Evolutionary conservation across 30 jellyfish, hydroid and myxozoan genomes (phyloP), one percentile per base, ranked within the genome.

Genomic region (Sanderia malayensis): DNA sequence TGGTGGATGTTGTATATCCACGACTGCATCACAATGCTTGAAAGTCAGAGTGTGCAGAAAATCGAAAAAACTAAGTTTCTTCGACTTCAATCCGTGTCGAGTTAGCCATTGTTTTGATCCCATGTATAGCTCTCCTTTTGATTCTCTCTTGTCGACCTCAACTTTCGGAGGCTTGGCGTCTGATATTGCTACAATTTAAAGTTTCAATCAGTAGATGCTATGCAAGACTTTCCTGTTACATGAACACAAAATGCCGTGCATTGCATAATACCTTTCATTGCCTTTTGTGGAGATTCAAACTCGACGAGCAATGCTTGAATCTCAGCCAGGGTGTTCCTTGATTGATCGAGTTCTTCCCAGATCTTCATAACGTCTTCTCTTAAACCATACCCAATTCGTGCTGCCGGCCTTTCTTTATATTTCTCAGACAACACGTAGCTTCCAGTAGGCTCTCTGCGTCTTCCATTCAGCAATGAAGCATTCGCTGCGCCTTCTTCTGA

Each of bases 61-160:
- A 27, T 76, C 88, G 66, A 61, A 79, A 73, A 92, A 67, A 30
- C 82, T 70, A 19, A 92, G 62, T 20, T 80, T 71, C 66, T 65
- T 73, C n/a, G 86, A 72, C 29, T 64, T 84, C 15, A 92, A 82
- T 22, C 98, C 96, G 61, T 89, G 88, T 18, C 76, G 80, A 4
- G 57, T 66, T 8, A 92, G 86, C 98, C 98, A 92, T 31, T 92
- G 92, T 55, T 83, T 92, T 26, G 98, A 89, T 18, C 95, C 73
- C 95, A 89, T 82, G 71, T 82, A 81, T 46, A 82, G 21, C 58
- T 89, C 97, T 3, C 85, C 89, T 46, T 47, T 70, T 18, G n/a
- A 77, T 52, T 46, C 75, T n/a, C 28, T 63, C 18, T 37, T 59
- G 8, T 62, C 60, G 3, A 44, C 21, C 32, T 78, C 89, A 9